Evolutionary conservation across 1,140 invertebrate genomes (phyloP).

Genomic region (Cephus cinctus): DNA sequence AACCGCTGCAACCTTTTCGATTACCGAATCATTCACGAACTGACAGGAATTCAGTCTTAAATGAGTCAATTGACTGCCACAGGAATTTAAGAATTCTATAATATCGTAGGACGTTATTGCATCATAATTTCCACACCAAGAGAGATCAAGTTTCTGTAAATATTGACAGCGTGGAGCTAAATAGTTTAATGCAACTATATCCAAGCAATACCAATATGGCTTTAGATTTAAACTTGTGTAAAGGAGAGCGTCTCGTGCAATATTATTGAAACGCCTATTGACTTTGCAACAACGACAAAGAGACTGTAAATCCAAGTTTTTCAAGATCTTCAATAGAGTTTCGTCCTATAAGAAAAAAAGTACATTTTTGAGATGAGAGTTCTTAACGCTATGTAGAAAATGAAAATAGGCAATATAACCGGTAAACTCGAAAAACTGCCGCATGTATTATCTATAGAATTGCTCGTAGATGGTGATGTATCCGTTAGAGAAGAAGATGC

Average conservation of each 20-base stretch:
- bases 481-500: conserved; percentile 9
- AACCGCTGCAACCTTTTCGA: conserved; percentile 62
- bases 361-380: neutral
- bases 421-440: conserved; percentile 50
- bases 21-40: conserved; percentile 67
- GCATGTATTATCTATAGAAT: conserved; percentile 28
- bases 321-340: conserved; percentile 71
- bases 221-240: conserved; percentile 80
- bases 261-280: conserved; percentile 71
- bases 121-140: conserved; percentile 82
- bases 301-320: conserved; percentile 76
- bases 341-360: conserved; percentile 62
- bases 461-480: conserved; percentile 5
- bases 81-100: conserved; percentile 64
- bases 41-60: conserved; percentile 73
- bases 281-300: conserved; percentile 74
- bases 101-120: conserved; percentile 61
- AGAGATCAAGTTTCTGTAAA: conserved; percentile 77
- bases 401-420: conserved; percentile 30
- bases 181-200: conserved; percentile 56
- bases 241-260: conserved; percentile 73
- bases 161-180: conserved; percentile 63
- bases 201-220: conserved; percentile 67
- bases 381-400: neutral
- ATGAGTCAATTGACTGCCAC: conserved; percentile 67